phyloP scores from a whole-genome alignment of 2,797 vertebrate species.

The Forpus xanthops region DNA sequence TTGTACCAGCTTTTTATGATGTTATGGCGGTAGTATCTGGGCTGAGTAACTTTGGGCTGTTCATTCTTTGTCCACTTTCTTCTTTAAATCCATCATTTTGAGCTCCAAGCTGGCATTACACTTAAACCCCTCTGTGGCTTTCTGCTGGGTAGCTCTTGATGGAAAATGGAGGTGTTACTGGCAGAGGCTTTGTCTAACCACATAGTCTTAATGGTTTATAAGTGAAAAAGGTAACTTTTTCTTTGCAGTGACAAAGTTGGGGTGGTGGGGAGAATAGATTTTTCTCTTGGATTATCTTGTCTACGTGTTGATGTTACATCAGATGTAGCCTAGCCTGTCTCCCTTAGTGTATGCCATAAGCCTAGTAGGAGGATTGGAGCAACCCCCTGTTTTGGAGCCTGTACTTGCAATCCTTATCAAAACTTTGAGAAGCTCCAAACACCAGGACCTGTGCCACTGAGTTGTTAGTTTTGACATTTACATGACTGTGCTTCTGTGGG shows the following conservation, averaged over 20 bases:
- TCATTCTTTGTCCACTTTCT: not conserved
- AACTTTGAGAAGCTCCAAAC: not conserved
- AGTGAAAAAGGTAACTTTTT: not conserved
- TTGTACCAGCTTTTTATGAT: not conserved
- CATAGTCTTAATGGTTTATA: not conserved
- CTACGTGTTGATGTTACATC: accelerated
- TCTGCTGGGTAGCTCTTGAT: not conserved
- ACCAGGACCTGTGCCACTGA: not conserved
- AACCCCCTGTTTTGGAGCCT: not conserved
- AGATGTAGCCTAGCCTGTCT: not conserved
- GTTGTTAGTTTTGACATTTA: not conserved
- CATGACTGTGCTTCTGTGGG: not conserved
- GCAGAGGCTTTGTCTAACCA: not conserved
- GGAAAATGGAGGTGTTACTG: not conserved
- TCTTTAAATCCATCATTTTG: not conserved
- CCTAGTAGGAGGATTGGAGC: not conserved
- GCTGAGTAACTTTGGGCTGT: not conserved
- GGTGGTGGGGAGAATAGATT: not conserved
- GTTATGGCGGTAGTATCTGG: not conserved
- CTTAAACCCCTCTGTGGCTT: not conserved
- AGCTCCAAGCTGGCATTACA: not conserved
- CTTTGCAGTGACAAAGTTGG: not conserved
- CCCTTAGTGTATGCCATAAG: accelerated
- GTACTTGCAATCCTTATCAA: not conserved
- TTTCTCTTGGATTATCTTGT: not conserved